A percentile compares a stretch with the other conserved stretches of the same genome.
Evolutionary conservation across 2,113 vertebrate species (phyloP).

Genomic region (Laticauda colubrina): DNA sequence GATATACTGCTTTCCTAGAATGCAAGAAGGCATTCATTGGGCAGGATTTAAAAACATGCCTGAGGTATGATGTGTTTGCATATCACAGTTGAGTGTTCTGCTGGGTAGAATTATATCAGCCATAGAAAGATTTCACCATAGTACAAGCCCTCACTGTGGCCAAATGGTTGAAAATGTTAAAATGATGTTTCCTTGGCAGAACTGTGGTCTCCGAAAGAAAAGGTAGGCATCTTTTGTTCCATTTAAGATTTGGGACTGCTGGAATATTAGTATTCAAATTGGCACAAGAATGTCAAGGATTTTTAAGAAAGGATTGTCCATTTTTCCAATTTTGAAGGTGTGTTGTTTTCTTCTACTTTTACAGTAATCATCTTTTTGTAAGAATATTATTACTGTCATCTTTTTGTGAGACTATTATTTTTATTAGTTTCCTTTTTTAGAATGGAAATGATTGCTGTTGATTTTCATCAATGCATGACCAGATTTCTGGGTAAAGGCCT

Average conservation of each 20-base stretch:
- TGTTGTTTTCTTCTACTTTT: background rate
- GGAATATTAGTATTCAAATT: background rate
- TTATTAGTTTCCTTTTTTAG: background rate
- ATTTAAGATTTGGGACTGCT: background rate
- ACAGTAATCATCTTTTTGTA: background rate
- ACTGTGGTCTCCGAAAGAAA: background rate
- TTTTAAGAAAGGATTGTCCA: background rate
- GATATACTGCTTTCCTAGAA: background rate
- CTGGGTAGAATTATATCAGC: background rate
- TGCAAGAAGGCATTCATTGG: background rate
- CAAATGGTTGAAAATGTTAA: background rate
- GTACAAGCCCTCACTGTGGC: background rate
- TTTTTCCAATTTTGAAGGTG: background rate
- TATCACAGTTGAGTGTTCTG: background rate
- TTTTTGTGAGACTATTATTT: background rate
- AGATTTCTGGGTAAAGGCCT: background rate
- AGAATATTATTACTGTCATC: background rate
- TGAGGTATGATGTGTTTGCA: background rate
- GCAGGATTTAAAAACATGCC: background rate
- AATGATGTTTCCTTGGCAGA: background rate
- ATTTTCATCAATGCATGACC: background rate
- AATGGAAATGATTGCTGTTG: background rate
- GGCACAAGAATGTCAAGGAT: background rate
- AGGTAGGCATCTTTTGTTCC: background rate
- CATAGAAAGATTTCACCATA: background rate